These are phyloP conservation scores for Rhopalosiphum padi DNA, from an alignment of 1,140 invertebrate genomes.

Conservation along the genomic window DNA sequence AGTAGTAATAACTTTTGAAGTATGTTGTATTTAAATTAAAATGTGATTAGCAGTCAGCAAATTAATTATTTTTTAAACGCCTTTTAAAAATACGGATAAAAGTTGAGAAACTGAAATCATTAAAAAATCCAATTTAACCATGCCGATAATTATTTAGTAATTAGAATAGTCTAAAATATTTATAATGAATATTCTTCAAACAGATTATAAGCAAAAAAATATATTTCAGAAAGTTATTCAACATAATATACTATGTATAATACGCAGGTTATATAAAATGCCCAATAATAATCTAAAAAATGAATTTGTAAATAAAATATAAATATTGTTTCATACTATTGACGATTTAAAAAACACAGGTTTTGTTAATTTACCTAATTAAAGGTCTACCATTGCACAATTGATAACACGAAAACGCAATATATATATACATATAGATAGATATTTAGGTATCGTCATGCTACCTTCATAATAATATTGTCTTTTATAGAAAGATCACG, in stretches of 20 bases:
- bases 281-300: too few species aligned
- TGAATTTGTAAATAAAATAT: background rate
- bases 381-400: background rate
- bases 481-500: background rate
- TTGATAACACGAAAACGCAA: background rate
- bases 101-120: background rate
- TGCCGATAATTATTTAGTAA: background rate
- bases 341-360: background rate
- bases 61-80: slow-evolving; percentile 34
- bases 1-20: slow-evolving; percentile 14
- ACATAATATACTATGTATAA: background rate
- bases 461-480: background rate
- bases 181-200: background rate
- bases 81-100: background rate
- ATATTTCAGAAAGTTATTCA: background rate
- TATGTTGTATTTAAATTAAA: slow-evolving; percentile 36
- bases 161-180: background rate
- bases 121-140: background rate
- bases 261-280: background rate
- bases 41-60: background rate
- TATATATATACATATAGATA: background rate
- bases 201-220: background rate
- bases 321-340: background rate
- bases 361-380: background rate
- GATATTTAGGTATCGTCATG: background rate